phyloP scores from a whole-genome alignment of 1,140 invertebrate genomes.

The Papilio xuthus region DNA sequence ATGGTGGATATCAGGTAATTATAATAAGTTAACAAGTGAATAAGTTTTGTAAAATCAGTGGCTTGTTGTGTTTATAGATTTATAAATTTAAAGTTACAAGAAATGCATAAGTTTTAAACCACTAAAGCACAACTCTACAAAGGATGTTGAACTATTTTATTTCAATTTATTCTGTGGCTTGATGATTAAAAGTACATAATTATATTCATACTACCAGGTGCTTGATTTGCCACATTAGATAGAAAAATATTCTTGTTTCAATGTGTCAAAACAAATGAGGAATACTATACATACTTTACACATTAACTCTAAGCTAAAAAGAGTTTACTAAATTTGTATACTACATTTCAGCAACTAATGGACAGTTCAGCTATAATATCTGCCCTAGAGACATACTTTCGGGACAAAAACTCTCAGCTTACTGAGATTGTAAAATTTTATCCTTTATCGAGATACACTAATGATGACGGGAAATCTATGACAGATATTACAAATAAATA shows the following conservation, averaged over 20 bases:
- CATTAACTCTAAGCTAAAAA: too few relatives aligned
- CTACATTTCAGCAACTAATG: conserved; percentile 88
- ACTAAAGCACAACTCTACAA: too few relatives aligned
- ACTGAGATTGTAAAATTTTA: conserved; percentile 91
- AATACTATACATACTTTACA: too few relatives aligned
- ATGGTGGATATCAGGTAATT: conserved; percentile 86
- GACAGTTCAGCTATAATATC: conserved; percentile 98
- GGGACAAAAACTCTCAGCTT: conserved; percentile 84
- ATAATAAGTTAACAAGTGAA: not conserved
- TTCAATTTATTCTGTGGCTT: too few relatives aligned
- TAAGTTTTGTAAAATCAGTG: not conserved
- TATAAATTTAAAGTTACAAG: too few relatives aligned
- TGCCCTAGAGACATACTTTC: conserved; percentile 89
- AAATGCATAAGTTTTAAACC: too few relatives aligned
- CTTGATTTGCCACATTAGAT: too few relatives aligned
- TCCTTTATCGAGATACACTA: conserved; percentile 86
- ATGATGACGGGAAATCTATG: conserved; percentile 86
- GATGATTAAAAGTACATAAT: too few relatives aligned
- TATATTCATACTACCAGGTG: too few relatives aligned
- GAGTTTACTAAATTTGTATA: conserved; percentile 28
- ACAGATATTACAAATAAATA: conserved; percentile 96
- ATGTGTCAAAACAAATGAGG: conserved; percentile 21
- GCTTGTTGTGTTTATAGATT: not conserved
- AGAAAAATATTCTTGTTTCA: too few relatives aligned
- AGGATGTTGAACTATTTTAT: too few relatives aligned